Base-by-base conservation (phyloP, 2,888 invertebrate species). In the Diaprepes abbreviatus region DNA sequence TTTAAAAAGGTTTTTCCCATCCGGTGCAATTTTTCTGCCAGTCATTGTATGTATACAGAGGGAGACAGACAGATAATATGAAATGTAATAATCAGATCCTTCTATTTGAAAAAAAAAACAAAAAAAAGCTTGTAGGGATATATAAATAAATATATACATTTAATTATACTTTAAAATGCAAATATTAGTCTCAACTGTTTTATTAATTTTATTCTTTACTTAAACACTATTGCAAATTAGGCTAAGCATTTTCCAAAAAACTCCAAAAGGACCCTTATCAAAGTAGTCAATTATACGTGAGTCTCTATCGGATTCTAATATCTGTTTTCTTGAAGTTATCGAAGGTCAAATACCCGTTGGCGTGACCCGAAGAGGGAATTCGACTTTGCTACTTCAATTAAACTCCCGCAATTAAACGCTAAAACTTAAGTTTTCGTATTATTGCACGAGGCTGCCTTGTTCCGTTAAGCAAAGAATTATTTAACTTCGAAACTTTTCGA, bases 341-440 rank as follows among this genome's bases (percentile, higher is more conserved):
- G 76, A 76, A 76, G 76, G 76, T 75, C 74, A 73, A 74, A 76
- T 70, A 73, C 74, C 73, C 70, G 72, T 60, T 78, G 71, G 78
- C 78, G 78, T 78, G 77, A 77, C 76, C 75, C 57, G 33, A 60
- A 40, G 4, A 45, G 65, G 55, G 58, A 66, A 67, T 70, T 70
- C 73, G 69, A 72, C 74, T 76, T 65, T 75, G 76, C 75, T 74
- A 72, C 76, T 75, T 74, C 77, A 77, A 78, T 78, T 78, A 78
- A 77, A 74, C 70, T 74, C 74, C 71, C 52, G 74, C 74, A 78
- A 78, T 78, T 78, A 78, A 77, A 75, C 73, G 70, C 72, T 71
- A 59, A 68, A 71, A 73, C 70, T 52, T 59, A 59, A 59, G 67
- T 68, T 71, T 66, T 71, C 68, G 68, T 52, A 60, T 66, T 65